A percentile compares a stretch with the other conserved stretches of the same genome.
These are phyloP conservation scores for Corydoras maculifer DNA, from an alignment of 2,113 vertebrate genomes.

Conservation along the genomic window DNA sequence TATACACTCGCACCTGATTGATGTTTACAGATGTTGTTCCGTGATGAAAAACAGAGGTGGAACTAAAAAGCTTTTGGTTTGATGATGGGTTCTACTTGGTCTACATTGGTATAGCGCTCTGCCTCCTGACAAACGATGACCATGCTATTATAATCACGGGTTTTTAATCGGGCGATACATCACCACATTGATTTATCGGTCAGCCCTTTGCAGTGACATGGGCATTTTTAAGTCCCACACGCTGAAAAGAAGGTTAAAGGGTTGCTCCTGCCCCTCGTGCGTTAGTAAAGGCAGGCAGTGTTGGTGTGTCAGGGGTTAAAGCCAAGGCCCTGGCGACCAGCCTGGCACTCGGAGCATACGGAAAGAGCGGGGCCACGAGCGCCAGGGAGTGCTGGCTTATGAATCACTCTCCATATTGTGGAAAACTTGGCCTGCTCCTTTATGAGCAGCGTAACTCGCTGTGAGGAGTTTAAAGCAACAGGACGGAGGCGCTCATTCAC, in stretches of 20 bases:
- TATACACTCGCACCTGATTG: too few relatives aligned
- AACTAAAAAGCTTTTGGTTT: too few relatives aligned
- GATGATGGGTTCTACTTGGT: too few relatives aligned
- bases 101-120: too few relatives aligned
- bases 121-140: too few relatives aligned
- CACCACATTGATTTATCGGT: too few relatives aligned
- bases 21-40: too few relatives aligned
- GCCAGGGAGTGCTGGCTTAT: conserved; percentile 24
- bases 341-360: conserved; percentile 32
- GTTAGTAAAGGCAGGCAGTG: conserved; percentile 16
- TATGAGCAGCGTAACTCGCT: conserved; percentile 20
- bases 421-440: conserved; percentile 29
- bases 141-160: too few relatives aligned
- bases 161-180: too few relatives aligned
- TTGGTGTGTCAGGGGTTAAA: conserved; percentile 38
- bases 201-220: too few relatives aligned
- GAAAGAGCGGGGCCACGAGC: conserved; percentile 24
- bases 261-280: not conserved
- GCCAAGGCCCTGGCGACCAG: conserved; percentile 17
- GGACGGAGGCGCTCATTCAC: conserved; percentile 9
- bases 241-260: not conserved
- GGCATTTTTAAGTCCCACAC: too few relatives aligned
- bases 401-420: conserved; percentile 30
- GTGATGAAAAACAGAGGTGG: too few relatives aligned
- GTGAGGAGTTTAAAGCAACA: not conserved